Evolutionary conservation across 2,113 vertebrate species (phyloP), one percentile per base, ranked within the genome.

Genomic region (Caracal caracal): DNA sequence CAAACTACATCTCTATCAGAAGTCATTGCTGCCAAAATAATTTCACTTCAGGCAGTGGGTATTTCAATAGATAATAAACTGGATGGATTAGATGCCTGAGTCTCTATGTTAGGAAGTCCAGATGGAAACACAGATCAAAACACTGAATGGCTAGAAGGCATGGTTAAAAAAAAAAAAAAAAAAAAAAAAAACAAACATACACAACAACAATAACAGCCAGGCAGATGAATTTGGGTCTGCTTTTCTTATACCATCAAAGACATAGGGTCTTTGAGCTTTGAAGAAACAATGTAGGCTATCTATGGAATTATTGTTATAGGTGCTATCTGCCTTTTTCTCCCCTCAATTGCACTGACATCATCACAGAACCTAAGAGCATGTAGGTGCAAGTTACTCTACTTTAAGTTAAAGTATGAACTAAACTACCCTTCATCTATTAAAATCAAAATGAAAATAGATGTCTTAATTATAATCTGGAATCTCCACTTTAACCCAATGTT

Each of bases 21-120:
- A 97, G 70, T n/a, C 76, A 63, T 82, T 76, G 37, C 89, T 97
- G 93, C 92, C 93, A 95, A 97, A 91, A 93, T 84, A 94, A 94
- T 97, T 93, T 93, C 75, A 90, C 82, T 97, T 92, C 80, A 92
- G 89, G 95, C 75, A 75, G 71, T 79, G 90, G 47, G 70, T 85
- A 92, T 97, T 95, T 97, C 91, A 93, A 93, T 84, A 95, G 97
- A 97, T 84, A 95, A 94, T 96, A 97, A 94, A 92, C 56, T 80
- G 83, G n/a, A 88, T 92, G 80, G 95, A 97, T 96, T 96, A 96
- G 92, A 76, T 66, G 83, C 86, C 93, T 78, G 59, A 95, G 93
- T 80, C 26, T 1, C 75, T 95, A 28, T 3, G 12, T 90, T 93
- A 86, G 87, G 90, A 87, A 93, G 35, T 22, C 68, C 91, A 97